Evolutionary conservation across 2,113 vertebrate genomes (phyloP).

Genomic region (Opisthocomus hoazin): DNA sequence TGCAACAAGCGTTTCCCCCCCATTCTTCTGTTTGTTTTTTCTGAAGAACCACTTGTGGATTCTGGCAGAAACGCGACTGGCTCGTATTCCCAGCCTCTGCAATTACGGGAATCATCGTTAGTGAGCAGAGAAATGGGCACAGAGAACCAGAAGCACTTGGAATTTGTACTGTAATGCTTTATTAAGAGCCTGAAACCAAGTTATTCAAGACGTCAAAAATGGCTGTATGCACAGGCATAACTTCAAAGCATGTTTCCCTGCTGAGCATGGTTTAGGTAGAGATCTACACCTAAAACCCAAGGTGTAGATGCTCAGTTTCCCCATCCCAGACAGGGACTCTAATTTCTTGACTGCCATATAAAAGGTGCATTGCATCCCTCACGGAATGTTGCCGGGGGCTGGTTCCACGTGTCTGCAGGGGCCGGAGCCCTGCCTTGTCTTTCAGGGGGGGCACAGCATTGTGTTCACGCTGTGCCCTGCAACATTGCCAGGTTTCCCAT

Average conservation of each 20-base stretch:
- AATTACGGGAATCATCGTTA: not conserved
- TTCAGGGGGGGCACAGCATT: accelerated
- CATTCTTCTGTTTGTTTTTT: not conserved
- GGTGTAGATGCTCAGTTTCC: not conserved
- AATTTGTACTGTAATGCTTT: not conserved
- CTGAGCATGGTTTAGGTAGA: not conserved
- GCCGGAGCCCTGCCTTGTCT: not conserved
- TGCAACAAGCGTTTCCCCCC: not conserved
- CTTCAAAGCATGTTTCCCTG: not conserved
- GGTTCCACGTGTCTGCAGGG: not conserved
- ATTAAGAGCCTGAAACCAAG: not conserved
- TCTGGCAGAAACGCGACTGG: not conserved
- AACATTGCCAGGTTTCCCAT: not conserved
- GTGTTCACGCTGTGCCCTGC: accelerated
- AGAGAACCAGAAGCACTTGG: not conserved
- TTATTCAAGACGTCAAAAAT: not conserved
- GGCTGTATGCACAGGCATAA: not conserved
- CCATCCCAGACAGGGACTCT: not conserved
- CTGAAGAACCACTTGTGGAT: not conserved
- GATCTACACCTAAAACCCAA: not conserved
- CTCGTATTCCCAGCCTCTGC: not conserved
- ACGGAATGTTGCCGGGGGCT: accelerated
- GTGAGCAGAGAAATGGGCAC: not conserved
- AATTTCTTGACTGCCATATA: not conserved
- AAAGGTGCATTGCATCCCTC: not conserved